Evolutionary conservation across 2,113 vertebrate species (phyloP), one percentile per base, ranked within the genome.

Genomic region (Tinamus guttatus): DNA sequence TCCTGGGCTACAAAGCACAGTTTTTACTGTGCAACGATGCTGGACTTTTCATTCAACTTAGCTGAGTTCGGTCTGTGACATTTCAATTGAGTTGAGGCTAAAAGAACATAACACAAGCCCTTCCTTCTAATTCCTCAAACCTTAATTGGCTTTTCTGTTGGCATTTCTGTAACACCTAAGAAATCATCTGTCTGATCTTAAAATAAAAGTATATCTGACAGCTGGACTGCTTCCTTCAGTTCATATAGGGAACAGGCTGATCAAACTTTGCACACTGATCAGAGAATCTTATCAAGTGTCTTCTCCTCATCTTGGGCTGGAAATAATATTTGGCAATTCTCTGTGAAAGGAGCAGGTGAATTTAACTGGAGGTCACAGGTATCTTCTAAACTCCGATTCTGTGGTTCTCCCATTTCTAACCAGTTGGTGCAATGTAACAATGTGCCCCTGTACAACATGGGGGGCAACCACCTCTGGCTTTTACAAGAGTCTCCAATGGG

Each of bases 201-300:
- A n/a, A 30, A 20, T 3, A 51, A n/a, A 56, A 62, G 30, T 52
- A 18, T 12, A 11, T 11, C 49, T 30, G 16, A 17, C 25, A 21
- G 2, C 0, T 34, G 62, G 70, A 36, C 34, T 43, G 28, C 27
- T 69, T 22, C 22, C 63, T 63, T 30, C n/a, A 27, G 1, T 78
- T 5, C 62, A 60, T 30, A 6, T 8, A 81, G 65, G 47, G 38
- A 19, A 12, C 32, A 8, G 0, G 5, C 9, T 15, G 40, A 5
- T 51, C 81, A 52, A 5, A 38, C 58, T 40, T 22, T 0, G 0
- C 4, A 30, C 1, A 19, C 30, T 34, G 32, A 5, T 0, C 30
- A 21, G 58, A 69, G 15, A 7, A 43, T 52, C 41, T 1, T 2
- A 58, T 32, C 49, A 56, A 34, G 13, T 30, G 38, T 18, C 27